Base-by-base conservation (phyloP, 53 echinoderm and acorn worm species). In the Echinarachnius parma region DNA sequence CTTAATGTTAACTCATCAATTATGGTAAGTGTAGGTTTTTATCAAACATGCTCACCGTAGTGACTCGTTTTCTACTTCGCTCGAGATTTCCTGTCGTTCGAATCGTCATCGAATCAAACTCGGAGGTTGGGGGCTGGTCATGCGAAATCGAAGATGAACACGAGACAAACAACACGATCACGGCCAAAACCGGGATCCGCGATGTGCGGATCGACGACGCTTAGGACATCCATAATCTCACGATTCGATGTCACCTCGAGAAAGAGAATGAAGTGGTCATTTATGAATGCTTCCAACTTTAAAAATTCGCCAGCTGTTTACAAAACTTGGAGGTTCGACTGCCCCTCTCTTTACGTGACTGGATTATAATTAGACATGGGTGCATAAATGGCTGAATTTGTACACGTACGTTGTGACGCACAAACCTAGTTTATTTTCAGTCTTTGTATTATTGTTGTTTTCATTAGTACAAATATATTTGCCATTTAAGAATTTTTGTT, bases 81-180 rank as follows among this genome's bases (percentile, higher is more conserved):
- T 48, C 77, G 45, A 10, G 61, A 61, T 48, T 62, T 77, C 34
- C 62, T 77, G 48, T 77, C 77, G 24, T 21, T 69, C 21, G 34
- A 22, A 11, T 77, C 77, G 31, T 61, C 61, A 21, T 77, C 77
- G 24, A 77, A 77, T 47, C 32, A 77, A 77, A 21, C 61, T 61
- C 31, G 77, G 77, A 19, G 77, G 77, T 28, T 69, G 70, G 11
- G 77, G 77, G 48, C 61, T 77, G 13, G 77, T 77, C 60, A 61
- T 61, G 21, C 61, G 60, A 61, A 77, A 77, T 21, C 77, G 14
- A 77, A 77, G 46, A 77, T 61, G 62, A 77, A 77, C 11, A 77
- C 77, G 0, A 77, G 62, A 62, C 77, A 60, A 0, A 77, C 77
- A 77, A 32, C 13, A 77, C 62, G 48, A 77, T 49, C 60, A 77